Evolutionary conservation across 1,140 invertebrate species (phyloP).

Genomic region (Holotrichia oblita): DNA sequence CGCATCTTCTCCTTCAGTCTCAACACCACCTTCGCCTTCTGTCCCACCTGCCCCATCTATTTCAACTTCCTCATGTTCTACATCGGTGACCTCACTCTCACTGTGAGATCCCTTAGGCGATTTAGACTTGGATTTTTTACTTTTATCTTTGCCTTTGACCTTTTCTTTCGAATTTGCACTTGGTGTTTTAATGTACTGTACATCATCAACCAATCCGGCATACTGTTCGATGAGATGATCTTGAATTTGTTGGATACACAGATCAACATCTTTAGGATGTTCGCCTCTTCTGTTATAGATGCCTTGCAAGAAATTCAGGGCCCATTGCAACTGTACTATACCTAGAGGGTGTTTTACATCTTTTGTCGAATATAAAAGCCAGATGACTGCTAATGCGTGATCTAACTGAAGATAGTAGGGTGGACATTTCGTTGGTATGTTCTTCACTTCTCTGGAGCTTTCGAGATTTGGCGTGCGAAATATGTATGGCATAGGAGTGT

Average conservation of each 20-base stretch:
- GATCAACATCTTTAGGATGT: conserved; percentile 54
- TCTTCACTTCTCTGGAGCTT: neutral
- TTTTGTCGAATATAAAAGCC: conserved; percentile 54
- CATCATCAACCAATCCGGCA: conserved; percentile 51
- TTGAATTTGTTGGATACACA: conserved; percentile 56
- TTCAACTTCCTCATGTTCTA: conserved; percentile 6
- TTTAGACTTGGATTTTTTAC: neutral
- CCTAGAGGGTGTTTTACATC: conserved; percentile 44
- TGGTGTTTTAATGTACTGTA: conserved; percentile 31
- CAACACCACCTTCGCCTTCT: neutral
- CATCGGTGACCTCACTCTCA: neutral
- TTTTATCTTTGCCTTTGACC: no score
- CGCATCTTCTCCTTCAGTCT: neutral
- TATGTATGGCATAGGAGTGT: conserved; percentile 48
- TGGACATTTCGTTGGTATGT: conserved; percentile 50
- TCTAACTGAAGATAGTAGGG: conserved; percentile 57
- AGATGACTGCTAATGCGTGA: conserved; percentile 58
- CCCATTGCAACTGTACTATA: conserved; percentile 58
- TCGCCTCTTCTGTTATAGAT: conserved; percentile 50
- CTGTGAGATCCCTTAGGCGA: neutral
- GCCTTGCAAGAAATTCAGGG: conserved; percentile 54
- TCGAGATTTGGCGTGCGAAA: conserved; percentile 42
- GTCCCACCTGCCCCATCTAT: neutral
- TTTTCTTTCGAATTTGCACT: no score
- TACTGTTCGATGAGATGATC: conserved; percentile 56